Evolutionary conservation across 2,797 vertebrate genomes (phyloP).

Genomic region (Pygocentrus nattereri): DNA sequence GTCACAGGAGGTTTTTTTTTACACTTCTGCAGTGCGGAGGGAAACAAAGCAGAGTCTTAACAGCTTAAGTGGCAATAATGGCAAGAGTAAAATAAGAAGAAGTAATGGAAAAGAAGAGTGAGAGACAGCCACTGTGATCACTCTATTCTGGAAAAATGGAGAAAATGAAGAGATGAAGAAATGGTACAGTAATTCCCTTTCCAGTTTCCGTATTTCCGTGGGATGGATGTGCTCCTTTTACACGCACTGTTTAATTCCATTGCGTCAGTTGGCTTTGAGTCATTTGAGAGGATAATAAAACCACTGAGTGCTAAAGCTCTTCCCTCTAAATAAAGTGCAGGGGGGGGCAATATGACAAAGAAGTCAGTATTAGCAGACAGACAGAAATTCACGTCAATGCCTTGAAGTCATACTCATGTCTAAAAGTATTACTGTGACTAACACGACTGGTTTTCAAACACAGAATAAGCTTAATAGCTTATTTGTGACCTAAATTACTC

Average conservation of each 20-base stretch:
- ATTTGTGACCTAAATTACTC: not conserved
- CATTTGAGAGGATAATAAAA: conserved; percentile 21
- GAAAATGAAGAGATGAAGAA: not conserved
- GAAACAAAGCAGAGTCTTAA: not conserved
- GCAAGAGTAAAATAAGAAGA: not conserved
- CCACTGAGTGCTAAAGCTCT: not conserved
- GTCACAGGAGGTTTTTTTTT: no score
- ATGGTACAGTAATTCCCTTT: not conserved
- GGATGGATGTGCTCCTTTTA: not conserved
- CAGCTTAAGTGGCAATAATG: not conserved
- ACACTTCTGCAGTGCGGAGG: not conserved
- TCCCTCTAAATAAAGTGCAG: conserved; percentile 3
- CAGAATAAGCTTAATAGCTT: not conserved
- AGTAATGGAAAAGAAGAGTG: not conserved
- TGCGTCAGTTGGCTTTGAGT: conserved; percentile 19
- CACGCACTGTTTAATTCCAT: conserved; percentile 17
- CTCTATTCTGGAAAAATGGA: not conserved
- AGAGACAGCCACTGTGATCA: not conserved
- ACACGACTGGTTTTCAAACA: conserved; percentile 6
- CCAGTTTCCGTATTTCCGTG: not conserved
- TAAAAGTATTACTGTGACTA: not conserved
- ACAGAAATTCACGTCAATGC: not conserved
- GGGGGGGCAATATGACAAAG: not conserved
- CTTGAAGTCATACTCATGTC: not conserved
- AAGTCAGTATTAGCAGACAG: not conserved